Percentiles rank a stretch among this genome's conserved stretches.
phyloP scores from a whole-genome alignment of 2,113 vertebrate genomes.

The Talpa occidentalis region DNA sequence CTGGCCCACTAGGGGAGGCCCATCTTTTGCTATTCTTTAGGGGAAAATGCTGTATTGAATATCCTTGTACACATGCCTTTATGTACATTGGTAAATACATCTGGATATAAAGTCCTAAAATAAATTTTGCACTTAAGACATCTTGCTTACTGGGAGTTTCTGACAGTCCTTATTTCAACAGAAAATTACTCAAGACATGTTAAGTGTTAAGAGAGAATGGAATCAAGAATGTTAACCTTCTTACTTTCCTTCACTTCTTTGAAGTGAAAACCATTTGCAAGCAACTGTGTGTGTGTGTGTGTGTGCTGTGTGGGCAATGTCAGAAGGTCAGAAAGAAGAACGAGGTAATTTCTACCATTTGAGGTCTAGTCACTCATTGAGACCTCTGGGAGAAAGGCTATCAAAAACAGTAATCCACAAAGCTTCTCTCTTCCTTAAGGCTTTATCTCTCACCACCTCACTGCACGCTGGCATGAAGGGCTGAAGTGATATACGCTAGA shows the following conservation, averaged over 20 bases:
- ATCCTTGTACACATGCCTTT: neutral
- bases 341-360: neutral
- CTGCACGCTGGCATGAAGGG: neutral
- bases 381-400: constrained; percentile 3
- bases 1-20: no score
- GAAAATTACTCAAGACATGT: neutral
- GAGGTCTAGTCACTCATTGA: neutral
- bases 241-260: neutral
- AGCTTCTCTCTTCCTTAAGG: neutral
- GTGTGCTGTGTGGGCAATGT: accelerated
- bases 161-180: constrained; percentile 1
- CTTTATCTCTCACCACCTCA: neutral
- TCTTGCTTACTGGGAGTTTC: neutral
- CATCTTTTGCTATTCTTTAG: neutral
- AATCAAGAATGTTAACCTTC: neutral
- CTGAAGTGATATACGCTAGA: neutral
- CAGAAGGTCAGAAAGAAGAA: constrained; percentile 13
- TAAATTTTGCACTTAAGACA: neutral
- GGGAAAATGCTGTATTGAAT: neutral
- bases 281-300: neutral
- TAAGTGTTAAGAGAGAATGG: neutral
- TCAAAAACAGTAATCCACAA: neutral
- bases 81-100: neutral
- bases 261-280: neutral
- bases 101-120: constrained; percentile 14